phyloP scores from a whole-genome alignment of 2,797 vertebrate species.

The Xenentodon cancila region DNA sequence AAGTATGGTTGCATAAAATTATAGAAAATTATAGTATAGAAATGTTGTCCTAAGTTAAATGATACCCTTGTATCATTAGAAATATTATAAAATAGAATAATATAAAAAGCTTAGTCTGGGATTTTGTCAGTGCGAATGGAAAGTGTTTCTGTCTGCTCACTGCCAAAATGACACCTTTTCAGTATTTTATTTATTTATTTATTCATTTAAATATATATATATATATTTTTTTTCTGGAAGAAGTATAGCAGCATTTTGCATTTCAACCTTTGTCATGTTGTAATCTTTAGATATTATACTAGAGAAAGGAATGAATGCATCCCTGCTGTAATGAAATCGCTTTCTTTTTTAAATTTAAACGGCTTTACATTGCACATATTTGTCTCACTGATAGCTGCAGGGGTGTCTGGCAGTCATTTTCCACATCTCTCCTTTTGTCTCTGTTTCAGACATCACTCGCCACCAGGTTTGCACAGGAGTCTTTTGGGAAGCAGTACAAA shows the following conservation, averaged over 20 bases:
- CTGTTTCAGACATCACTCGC: constrained; percentile 95
- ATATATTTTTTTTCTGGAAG: constrained; percentile 58
- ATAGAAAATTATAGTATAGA: constrained; percentile 18
- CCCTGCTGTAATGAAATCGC: constrained; percentile 1
- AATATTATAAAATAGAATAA: constrained; percentile 42
- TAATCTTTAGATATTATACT: constrained; percentile 17
- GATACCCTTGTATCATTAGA: constrained; percentile 28
- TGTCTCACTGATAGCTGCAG: constrained; percentile 16
- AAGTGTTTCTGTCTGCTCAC: constrained; percentile 18
- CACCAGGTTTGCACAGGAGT: constrained; percentile 97
- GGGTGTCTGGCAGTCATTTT: constrained; percentile 38
- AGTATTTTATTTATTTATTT: constrained; percentile 8
- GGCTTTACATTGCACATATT: constrained; percentile 28
- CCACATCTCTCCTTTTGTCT: constrained; percentile 65
- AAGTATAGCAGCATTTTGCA: constrained; percentile 39
- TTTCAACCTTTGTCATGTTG: constrained; percentile 22
- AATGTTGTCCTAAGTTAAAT: constrained; percentile 36
- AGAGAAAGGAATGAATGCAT: constrained; percentile 15
- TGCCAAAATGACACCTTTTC: constrained; percentile 33
- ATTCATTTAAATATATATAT: constrained; percentile 9
- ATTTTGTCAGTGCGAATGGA: constrained; percentile 29
- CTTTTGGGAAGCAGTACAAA: constrained; percentile 99
- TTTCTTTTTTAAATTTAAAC: constrained; percentile 32
- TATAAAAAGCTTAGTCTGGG: constrained; percentile 46
- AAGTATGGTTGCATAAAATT: constrained; percentile 16